Conservation (phyloP, 1,140 invertebrate species). For the Stenopsyche tienmushanensis region DNA sequence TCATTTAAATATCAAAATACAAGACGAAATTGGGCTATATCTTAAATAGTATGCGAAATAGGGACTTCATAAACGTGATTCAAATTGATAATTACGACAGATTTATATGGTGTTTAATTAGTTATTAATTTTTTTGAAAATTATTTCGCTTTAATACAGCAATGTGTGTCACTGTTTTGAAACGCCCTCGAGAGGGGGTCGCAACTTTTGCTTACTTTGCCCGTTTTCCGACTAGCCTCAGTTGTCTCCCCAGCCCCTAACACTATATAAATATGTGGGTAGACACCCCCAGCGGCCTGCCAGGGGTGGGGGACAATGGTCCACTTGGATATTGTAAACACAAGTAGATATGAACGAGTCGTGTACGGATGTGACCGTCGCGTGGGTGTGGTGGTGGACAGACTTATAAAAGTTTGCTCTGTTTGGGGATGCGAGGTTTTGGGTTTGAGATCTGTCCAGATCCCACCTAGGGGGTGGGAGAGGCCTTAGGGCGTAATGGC, state of each 20-base stretch:
- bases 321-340: slow-evolving; percentile 33
- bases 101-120: no score
- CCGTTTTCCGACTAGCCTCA: slow-evolving; percentile 35
- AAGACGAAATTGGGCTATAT: no score
- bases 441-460: slow-evolving; percentile 19
- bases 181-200: slow-evolving; percentile 21
- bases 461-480: slow-evolving; percentile 38
- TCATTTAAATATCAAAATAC: no score
- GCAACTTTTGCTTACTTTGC: slow-evolving; percentile 43
- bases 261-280: slow-evolving; percentile 29
- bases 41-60: no score
- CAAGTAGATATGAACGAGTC: slow-evolving; percentile 13
- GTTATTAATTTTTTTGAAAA: no score
- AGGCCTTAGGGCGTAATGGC: slow-evolving; percentile 47
- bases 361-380: background rate
- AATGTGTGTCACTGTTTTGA: slow-evolving; percentile 18
- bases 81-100: no score
- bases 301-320: slow-evolving; percentile 21
- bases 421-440: slow-evolving; percentile 22
- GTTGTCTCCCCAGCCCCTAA: slow-evolving; percentile 7
- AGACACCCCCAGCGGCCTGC: slow-evolving; percentile 10
- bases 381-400: slow-evolving; percentile 20
- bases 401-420: slow-evolving; percentile 31
- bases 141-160: no score
- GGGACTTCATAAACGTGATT: no score